Conservation (phyloP, 2,888 invertebrate genomes). For the Agrochola macilenta region DNA sequence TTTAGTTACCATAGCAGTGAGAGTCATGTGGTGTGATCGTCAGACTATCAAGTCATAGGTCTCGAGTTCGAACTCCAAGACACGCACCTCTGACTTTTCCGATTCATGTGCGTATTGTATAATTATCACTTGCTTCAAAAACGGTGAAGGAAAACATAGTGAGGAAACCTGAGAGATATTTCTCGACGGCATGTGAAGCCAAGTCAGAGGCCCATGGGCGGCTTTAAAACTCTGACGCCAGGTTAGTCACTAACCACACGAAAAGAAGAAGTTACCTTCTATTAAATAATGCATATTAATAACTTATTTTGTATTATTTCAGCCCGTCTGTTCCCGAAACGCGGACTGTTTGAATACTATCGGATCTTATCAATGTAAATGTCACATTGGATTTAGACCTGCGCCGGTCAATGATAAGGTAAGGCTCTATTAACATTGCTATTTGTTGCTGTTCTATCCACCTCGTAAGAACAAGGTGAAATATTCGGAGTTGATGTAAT, state of each 20-base stretch:
- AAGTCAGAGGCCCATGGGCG: too few species aligned
- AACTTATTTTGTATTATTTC: slow-evolving; percentile 58
- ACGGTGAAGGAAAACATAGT: too few species aligned
- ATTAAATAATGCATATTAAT: background rate
- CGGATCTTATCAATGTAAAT: slow-evolving; percentile 87
- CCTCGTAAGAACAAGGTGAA: background rate
- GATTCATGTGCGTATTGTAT: too few species aligned
- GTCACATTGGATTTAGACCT: slow-evolving; percentile 83
- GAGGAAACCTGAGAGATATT: too few species aligned
- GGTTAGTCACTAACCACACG: too few species aligned
- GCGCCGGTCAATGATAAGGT: slow-evolving; percentile 88
- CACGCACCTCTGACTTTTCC: too few species aligned
- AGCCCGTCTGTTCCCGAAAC: slow-evolving; percentile 85
- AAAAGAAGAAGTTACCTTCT: background rate
- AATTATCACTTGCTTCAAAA: too few species aligned
- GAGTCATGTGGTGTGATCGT: too few species aligned
- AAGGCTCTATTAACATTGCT: slow-evolving; percentile 12
- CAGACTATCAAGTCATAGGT: too few species aligned
- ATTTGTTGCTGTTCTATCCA: background rate
- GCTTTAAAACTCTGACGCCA: too few species aligned
- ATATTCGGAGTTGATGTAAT: background rate
- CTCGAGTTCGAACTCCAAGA: too few species aligned
- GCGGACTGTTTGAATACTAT: slow-evolving; percentile 87
- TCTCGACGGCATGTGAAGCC: too few species aligned
- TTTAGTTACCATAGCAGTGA: background rate